Conservation (phyloP, 35 echinoderm and acorn worm species). For the Heliocidaris tuberculata region DNA sequence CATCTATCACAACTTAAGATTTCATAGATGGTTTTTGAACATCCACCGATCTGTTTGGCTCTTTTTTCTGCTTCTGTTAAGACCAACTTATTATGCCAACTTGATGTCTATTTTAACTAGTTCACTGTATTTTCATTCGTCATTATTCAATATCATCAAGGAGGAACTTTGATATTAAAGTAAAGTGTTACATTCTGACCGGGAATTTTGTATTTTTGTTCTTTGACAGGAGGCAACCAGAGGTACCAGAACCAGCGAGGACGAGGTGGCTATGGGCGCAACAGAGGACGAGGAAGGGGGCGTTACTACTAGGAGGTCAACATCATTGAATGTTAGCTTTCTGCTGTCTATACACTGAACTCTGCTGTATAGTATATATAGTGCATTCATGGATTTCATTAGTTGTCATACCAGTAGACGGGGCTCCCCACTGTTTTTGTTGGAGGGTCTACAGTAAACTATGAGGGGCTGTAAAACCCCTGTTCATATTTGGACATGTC, state of each 20-base stretch:
- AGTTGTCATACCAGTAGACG: no score
- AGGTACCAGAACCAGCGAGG: slow-evolving; percentile 39
- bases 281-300: slow-evolving; percentile 54
- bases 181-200: neutral
- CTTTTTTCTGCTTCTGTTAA: no score
- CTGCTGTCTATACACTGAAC: neutral
- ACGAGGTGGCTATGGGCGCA: slow-evolving; percentile 44
- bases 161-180: neutral
- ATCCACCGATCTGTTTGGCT: no score
- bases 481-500: no score
- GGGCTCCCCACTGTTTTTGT: no score
- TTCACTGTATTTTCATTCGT: neutral
- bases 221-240: slow-evolving; percentile 41
- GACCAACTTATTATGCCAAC: no score
- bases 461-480: no score
- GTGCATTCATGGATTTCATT: no score
- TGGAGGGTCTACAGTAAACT: no score
- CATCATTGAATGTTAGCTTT: neutral
- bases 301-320: neutral
- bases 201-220: neutral
- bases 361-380: neutral
- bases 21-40: no score
- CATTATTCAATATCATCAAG: neutral
- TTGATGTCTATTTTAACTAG: neutral
- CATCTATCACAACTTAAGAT: no score